Percentiles rank a stretch among this genome's conserved stretches.
These are phyloP conservation scores for Lithobates pipiens DNA, from an alignment of 2,797 vertebrate species.

Conservation along the genomic window DNA sequence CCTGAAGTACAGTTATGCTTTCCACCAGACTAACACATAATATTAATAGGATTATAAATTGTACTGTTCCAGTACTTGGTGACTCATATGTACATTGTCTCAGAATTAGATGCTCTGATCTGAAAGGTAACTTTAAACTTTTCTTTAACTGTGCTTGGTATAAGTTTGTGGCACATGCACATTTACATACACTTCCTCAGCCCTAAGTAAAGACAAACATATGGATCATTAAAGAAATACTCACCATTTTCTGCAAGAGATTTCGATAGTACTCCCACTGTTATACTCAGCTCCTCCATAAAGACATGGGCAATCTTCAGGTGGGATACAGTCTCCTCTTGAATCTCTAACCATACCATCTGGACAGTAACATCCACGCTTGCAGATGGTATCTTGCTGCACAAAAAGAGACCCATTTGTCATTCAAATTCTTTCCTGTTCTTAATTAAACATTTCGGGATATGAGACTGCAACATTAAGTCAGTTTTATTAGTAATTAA, in stretches of 20 bases:
- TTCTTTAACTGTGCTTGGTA: too few relatives aligned
- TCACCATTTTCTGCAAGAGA: slow-evolving; percentile 81
- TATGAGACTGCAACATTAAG: too few relatives aligned
- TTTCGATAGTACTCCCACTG: slow-evolving; percentile 71
- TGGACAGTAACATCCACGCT: slow-evolving; percentile 83
- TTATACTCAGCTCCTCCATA: slow-evolving; percentile 76
- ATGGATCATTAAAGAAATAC: too few relatives aligned
- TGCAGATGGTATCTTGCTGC: slow-evolving; percentile 67
- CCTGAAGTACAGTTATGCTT: not conserved
- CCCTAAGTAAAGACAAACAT: not conserved
- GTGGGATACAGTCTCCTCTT: slow-evolving; percentile 75
- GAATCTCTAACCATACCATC: slow-evolving; percentile 77
- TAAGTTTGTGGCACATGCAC: too few relatives aligned
- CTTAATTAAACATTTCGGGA: too few relatives aligned
- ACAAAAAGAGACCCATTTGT: not conserved
- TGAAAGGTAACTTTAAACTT: too few relatives aligned
- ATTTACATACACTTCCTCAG: too few relatives aligned
- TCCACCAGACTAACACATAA: not conserved
- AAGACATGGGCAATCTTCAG: slow-evolving; percentile 78
- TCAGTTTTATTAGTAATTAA: too few relatives aligned
- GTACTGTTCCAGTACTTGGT: too few relatives aligned
- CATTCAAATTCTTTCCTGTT: not conserved
- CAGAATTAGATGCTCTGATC: too few relatives aligned
- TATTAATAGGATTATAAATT: too few relatives aligned
- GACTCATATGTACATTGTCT: too few relatives aligned